Percentiles rank a stretch among this genome's conserved stretches.
Evolutionary conservation across 2,888 invertebrate genomes (phyloP).

Genomic region (Torymus aiolomorphi): DNA sequence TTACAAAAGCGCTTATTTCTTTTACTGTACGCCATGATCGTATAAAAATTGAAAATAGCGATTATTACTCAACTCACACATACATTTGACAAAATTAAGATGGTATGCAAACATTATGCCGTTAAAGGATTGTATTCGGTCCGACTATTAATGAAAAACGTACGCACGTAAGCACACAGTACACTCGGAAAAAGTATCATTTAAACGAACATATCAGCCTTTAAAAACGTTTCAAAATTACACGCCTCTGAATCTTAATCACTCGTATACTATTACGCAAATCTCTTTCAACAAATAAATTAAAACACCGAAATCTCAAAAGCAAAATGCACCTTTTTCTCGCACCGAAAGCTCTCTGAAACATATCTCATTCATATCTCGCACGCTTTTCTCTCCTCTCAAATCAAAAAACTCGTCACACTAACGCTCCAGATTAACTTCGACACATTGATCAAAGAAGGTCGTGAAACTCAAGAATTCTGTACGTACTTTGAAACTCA

Average conservation of each 20-base stretch:
- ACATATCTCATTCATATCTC: conserved; percentile 48
- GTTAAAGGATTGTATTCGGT: conserved; percentile 26
- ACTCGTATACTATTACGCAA: conserved; percentile 15
- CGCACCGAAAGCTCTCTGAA: conserved; percentile 42
- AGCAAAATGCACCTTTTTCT: conserved; percentile 48
- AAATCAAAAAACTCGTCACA: conserved; percentile 4
- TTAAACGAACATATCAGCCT: conserved; percentile 3
- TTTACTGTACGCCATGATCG: conserved; percentile 27
- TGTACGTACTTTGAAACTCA: conserved; percentile 41
- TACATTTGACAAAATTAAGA: conserved; percentile 45
- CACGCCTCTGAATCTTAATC: conserved; percentile 16
- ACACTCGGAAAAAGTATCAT: neutral
- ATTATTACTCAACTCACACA: conserved; percentile 19
- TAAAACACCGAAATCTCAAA: conserved; percentile 49
- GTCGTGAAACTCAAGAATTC: conserved; percentile 34
- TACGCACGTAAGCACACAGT: conserved; percentile 19
- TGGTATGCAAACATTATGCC: conserved; percentile 21
- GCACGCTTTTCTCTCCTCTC: neutral
- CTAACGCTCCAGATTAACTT: conserved; percentile 37
- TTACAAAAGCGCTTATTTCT: neutral
- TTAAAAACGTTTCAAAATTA: conserved; percentile 26
- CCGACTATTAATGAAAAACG: conserved; percentile 41
- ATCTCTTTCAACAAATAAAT: conserved; percentile 42
- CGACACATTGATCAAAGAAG: conserved; percentile 33
- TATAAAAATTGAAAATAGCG: conserved; percentile 38